phyloP scores from a whole-genome alignment of 2,113 vertebrate genomes.

The Chaenocephalus aceratus region DNA sequence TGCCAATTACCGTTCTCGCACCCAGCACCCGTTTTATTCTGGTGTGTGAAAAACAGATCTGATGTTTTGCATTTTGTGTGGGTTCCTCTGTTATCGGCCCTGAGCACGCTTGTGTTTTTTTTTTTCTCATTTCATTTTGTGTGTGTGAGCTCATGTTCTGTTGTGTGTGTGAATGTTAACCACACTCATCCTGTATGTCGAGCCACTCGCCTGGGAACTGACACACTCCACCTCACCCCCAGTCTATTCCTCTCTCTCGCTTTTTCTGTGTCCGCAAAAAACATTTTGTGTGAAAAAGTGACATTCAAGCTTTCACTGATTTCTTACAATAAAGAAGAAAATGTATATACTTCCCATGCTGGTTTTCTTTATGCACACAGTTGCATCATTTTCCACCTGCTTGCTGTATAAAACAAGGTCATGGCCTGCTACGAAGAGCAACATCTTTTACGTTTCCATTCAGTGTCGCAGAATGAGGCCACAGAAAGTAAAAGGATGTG shows the following conservation, averaged over 20 bases:
- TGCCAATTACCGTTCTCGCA: conserved; percentile 28
- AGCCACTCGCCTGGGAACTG: conserved; percentile 84
- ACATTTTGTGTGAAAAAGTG: conserved; percentile 45
- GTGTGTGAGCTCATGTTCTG: conserved; percentile 44
- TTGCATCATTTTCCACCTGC: conserved; percentile 3
- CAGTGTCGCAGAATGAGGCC: conserved; percentile 54
- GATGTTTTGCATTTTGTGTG: conserved; percentile 67
- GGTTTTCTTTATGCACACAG: conserved; percentile 5
- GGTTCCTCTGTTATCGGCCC: conserved; percentile 61
- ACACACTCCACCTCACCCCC: conserved; percentile 3
- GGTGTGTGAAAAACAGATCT: conserved; percentile 68
- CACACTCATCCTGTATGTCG: conserved; percentile 80
- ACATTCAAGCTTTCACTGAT: conserved; percentile 42
- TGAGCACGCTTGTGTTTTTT: conserved; percentile 52
- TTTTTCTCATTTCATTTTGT: conserved; percentile 45
- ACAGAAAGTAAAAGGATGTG: conserved; percentile 42
- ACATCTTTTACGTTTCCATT: conserved; percentile 26
- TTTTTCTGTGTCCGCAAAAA: conserved; percentile 9
- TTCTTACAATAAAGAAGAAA: conserved; percentile 27
- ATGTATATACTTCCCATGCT: not conserved
- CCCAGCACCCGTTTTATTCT: conserved; percentile 32
- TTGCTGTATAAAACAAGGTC: conserved; percentile 29
- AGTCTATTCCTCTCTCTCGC: conserved; percentile 26
- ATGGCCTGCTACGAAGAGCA: conserved; percentile 27
- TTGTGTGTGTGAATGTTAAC: conserved; percentile 65